Percentiles rank a stretch among this genome's conserved stretches.
Evolutionary conservation across 2,113 vertebrate species (phyloP).

Genomic region (rabbit (Oryctolagus cuniculus)): mOryCun1.1 NC_091440.1:99338001-99338500

Average conservation of each 20-base stretch:
- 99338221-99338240: not conserved
- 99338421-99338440: no score
- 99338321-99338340: no score
- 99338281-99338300: no score
- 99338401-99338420: no score
- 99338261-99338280: not conserved
- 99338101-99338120: not conserved
- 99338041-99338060: not conserved
- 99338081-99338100: not conserved
- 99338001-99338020: accelerated
- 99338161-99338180: not conserved
- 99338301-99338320: not conserved
- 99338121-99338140: not conserved
- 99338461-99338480: no score
- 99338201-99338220: accelerated
- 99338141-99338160: not conserved
- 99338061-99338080: not conserved
- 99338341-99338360: no score
- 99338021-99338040: not conserved
- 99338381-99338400: no score
- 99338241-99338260: accelerated
- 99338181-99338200: no score
- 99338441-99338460: no score
- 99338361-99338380: no score
- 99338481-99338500: no score